A percentile compares a stretch with the other conserved stretches of the same genome.
Evolutionary conservation across 1,140 invertebrate genomes (phyloP).

Genomic region (Sarcophaga bullata): DNA sequence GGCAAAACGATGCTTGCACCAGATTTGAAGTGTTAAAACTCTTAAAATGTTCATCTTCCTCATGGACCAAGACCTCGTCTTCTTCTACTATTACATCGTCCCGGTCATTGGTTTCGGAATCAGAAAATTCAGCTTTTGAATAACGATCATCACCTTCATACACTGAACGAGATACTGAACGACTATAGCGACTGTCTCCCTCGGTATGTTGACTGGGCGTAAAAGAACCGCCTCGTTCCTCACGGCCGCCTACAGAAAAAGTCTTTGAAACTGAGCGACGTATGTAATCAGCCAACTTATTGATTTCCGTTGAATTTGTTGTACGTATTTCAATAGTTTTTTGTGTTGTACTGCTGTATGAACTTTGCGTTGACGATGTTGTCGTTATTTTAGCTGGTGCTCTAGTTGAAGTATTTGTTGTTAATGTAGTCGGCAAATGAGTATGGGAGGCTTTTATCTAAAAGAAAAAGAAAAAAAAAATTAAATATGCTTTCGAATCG

Average conservation of each 20-base stretch:
- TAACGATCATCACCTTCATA: conserved; percentile 56
- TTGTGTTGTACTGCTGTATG: conserved; percentile 51
- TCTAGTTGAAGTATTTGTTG: conserved; percentile 56
- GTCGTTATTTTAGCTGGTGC: conserved; percentile 49
- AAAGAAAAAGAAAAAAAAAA: background rate
- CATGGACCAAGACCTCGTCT: conserved; percentile 44
- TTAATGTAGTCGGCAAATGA: conserved; percentile 56
- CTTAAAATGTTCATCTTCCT: conserved; percentile 53
- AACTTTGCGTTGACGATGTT: conserved; percentile 57
- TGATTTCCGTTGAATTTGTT: conserved; percentile 53
- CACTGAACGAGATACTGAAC: conserved; percentile 58
- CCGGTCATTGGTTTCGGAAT: conserved; percentile 58
- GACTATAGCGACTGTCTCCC: conserved; percentile 56
- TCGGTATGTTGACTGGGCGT: conserved; percentile 53
- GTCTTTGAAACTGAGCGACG: conserved; percentile 59
- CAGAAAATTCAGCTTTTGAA: conserved; percentile 65
- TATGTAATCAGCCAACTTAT: conserved; percentile 55
- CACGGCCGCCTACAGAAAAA: conserved; percentile 49
- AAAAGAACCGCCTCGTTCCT: conserved; percentile 44
- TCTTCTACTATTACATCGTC: conserved; percentile 44
- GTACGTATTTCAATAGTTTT: conserved; percentile 54
- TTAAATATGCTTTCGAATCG: no score
- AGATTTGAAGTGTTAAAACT: conserved; percentile 53
- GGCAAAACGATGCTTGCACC: conserved; percentile 43
- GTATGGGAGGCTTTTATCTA: conserved; percentile 47